phyloP scores from a whole-genome alignment of 2,113 vertebrate genomes.

The Merops nubicus region DNA sequence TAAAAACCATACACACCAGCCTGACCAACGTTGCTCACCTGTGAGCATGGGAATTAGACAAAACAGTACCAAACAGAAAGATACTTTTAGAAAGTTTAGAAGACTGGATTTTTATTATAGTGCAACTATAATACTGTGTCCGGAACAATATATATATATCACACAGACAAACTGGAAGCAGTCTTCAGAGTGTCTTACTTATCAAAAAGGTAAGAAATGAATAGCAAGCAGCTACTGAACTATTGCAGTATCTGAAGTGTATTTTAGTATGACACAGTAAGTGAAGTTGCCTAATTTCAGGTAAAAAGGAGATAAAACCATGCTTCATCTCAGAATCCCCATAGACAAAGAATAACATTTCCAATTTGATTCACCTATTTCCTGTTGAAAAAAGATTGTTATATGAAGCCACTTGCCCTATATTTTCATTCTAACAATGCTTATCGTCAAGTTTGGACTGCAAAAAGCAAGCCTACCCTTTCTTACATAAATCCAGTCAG shows the following conservation, averaged over 20 bases:
- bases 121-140: not conserved
- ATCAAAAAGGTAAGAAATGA: not conserved
- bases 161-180: not conserved
- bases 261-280: not conserved
- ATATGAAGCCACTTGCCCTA: not conserved
- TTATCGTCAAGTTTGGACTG: not conserved
- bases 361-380: not conserved
- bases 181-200: not conserved
- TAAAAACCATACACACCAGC: accelerated
- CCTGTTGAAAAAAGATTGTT: not conserved
- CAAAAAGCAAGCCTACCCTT: not conserved
- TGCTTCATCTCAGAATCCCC: not conserved
- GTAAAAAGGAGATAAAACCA: not conserved
- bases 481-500: not conserved
- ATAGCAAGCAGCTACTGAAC: not conserved
- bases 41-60: not conserved
- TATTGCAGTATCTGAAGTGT: not conserved
- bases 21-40: not conserved
- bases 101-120: not conserved
- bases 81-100: not conserved
- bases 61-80: not conserved
- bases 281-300: not conserved
- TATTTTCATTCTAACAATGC: not conserved
- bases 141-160: not conserved
- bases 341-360: not conserved